A percentile compares a stretch with the other conserved stretches of the same genome.
These are phyloP conservation scores for Cyclura pinguis DNA, from an alignment of 2,797 vertebrate species.

Conservation along the genomic window DNA sequence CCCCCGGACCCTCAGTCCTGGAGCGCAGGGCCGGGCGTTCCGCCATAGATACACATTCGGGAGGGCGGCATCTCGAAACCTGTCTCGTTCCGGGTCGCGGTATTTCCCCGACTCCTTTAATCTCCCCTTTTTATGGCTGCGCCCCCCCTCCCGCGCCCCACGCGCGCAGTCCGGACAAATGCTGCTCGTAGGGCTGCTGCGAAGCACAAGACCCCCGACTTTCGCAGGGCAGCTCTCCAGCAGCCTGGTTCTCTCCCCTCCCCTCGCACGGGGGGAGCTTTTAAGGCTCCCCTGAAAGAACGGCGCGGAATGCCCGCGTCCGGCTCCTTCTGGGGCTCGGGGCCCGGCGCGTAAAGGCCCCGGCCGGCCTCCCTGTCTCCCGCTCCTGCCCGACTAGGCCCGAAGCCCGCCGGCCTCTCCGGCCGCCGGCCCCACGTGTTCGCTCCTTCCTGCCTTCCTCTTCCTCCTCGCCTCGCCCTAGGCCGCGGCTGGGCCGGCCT, in stretches of 20 bases:
- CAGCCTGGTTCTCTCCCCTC: no score
- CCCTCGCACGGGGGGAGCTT: no score
- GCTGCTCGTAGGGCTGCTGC: no score
- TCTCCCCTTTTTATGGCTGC: background rate
- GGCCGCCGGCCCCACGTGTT: background rate
- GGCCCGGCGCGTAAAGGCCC: background rate
- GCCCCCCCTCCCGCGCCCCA: no score
- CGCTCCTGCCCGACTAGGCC: background rate
- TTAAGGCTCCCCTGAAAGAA: background rate
- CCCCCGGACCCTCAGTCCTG: no score
- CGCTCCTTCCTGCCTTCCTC: background rate
- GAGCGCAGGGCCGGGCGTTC: background rate
- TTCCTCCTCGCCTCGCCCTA: background rate
- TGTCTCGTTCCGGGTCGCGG: no score
- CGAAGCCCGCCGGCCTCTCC: background rate
- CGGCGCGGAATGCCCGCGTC: background rate
- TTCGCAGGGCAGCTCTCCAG: no score
- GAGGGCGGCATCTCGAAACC: no score
- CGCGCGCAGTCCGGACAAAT: no score
- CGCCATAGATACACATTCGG: background rate
- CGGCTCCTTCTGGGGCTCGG: background rate
- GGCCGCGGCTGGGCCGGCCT: conserved; percentile 23
- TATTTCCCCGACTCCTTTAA: no score
- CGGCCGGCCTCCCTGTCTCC: background rate
- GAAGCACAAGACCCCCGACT: no score